Percentiles rank a stretch among this genome's conserved stretches.
phyloP scores from a whole-genome alignment of 2,797 vertebrate genomes.

The Apogon talboti region DNA sequence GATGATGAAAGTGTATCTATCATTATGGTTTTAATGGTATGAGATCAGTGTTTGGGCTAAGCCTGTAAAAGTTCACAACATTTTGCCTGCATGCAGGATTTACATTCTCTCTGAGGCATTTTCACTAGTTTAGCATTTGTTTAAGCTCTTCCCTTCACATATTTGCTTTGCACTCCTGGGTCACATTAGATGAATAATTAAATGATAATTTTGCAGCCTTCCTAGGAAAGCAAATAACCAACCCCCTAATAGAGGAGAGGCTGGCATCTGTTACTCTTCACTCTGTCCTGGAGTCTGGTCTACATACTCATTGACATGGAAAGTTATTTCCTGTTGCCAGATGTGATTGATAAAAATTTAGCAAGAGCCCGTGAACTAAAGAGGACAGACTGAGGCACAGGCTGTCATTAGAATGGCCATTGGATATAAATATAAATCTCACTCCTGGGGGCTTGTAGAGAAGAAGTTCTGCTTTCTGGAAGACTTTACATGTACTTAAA shows the following conservation, averaged over 20 bases:
- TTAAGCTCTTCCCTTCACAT: not conserved
- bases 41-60: too few relatives aligned
- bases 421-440: conserved; percentile 16
- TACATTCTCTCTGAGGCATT: not conserved
- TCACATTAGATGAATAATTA: conserved; percentile 55
- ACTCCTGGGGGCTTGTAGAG: conserved; percentile 12
- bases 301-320: conserved; percentile 4
- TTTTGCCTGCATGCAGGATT: too few relatives aligned
- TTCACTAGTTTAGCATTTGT: conserved; percentile 9
- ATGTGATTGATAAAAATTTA: not conserved
- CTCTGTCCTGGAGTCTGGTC: conserved; percentile 7
- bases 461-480: not conserved
- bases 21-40: too few relatives aligned
- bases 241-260: not conserved
- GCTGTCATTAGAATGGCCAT: not conserved
- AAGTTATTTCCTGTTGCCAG: not conserved
- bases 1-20: too few relatives aligned
- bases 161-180: conserved; percentile 26
- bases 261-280: not conserved
- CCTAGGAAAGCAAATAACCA: conserved; percentile 56
- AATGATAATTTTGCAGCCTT: conserved; percentile 45
- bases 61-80: too few relatives aligned
- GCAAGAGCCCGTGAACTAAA: not conserved
- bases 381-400: not conserved
- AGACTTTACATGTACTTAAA: conserved; percentile 9